Conservation (phyloP, 92 coral and sea anemone genomes). For the Paramuricea clavata region DNA sequence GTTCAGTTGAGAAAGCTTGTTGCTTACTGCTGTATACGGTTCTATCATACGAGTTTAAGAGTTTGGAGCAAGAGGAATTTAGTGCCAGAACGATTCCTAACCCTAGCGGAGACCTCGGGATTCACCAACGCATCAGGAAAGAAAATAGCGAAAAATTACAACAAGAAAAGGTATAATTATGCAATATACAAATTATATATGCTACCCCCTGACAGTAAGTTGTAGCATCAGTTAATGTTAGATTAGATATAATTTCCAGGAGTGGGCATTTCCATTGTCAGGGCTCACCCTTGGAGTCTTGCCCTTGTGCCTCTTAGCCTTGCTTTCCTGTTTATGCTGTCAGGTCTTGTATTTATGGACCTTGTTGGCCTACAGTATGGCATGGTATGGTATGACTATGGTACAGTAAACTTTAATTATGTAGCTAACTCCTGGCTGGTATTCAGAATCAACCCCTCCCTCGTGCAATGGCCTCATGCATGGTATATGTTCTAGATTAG, state of each 20-base stretch:
- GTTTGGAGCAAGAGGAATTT: not conserved
- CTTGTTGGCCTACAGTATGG: too few relatives aligned
- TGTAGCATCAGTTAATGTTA: not conserved
- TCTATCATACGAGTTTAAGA: not conserved
- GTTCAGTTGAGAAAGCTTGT: not conserved
- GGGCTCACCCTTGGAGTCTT: too few relatives aligned
- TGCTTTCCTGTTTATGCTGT: too few relatives aligned
- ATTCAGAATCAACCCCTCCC: not conserved
- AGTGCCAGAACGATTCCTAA: slow-evolving; percentile 19
- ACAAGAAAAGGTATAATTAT: not conserved
- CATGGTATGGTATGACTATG: not conserved
- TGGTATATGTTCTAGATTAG: not conserved
- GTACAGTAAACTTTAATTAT: too few relatives aligned
- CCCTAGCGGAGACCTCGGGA: not conserved
- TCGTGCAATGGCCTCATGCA: not conserved
- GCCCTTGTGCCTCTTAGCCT: too few relatives aligned
- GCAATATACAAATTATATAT: not conserved
- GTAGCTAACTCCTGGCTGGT: too few relatives aligned
- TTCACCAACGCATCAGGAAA: not conserved
- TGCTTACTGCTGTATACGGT: not conserved
- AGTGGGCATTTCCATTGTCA: too few relatives aligned
- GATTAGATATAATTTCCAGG: not conserved
- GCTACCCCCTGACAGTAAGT: not conserved
- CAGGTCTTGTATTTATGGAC: too few relatives aligned
- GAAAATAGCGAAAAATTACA: not conserved